A percentile compares a stretch with the other conserved stretches of the same genome.
These are phyloP conservation scores for Cenopis cana DNA, from an alignment of 2,888 invertebrate species.

Conservation along the genomic window DNA sequence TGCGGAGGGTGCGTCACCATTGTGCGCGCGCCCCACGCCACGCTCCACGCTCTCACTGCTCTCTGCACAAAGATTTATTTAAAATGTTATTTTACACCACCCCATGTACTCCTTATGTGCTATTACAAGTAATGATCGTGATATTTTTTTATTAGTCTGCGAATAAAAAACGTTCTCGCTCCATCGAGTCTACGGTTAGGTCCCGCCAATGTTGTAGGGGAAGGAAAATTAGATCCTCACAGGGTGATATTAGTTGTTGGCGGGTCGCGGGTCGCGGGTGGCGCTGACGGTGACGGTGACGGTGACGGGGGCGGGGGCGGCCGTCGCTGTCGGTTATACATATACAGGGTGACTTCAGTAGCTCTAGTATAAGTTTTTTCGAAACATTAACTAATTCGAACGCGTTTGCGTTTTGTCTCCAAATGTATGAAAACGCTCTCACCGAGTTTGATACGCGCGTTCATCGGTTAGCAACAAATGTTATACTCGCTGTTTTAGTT, in stretches of 20 bases:
- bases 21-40: conserved; percentile 75
- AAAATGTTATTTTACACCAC: conserved; percentile 84
- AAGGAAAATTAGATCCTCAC: background rate
- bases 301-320: no score
- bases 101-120: conserved; percentile 69
- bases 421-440: no score
- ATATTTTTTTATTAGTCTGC: conserved; percentile 32
- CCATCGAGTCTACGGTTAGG: conserved; percentile 46
- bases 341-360: no score
- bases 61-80: conserved; percentile 82
- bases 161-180: conserved; percentile 51
- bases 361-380: no score
- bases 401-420: no score
- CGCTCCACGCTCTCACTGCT: no score
- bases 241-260: conserved; percentile 45
- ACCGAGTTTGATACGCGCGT: no score
- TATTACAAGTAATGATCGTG: conserved; percentile 58
- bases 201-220: conserved; percentile 65
- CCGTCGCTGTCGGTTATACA: no score
- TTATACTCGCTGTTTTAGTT: no score
- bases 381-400: no score
- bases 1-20: conserved; percentile 74
- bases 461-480: no score
- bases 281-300: no score
- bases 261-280: conserved; percentile 60